Evolutionary conservation across 2,797 vertebrate species (phyloP).

Genomic region (Florisuga fusca): DNA sequence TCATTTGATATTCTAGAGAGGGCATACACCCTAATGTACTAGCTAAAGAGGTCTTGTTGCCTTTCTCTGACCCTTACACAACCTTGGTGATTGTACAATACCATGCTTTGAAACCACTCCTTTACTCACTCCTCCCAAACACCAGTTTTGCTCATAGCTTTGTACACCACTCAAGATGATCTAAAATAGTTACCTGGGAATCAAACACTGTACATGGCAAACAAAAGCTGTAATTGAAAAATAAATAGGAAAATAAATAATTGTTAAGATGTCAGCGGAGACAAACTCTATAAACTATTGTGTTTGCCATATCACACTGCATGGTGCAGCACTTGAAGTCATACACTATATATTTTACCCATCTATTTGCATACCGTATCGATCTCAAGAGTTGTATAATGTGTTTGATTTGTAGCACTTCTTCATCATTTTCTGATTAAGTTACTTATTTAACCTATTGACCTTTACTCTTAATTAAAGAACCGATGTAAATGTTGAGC

Average conservation of each 20-base stretch:
- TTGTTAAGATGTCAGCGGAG: not conserved
- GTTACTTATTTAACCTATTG: conserved; percentile 86
- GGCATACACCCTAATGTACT: not conserved
- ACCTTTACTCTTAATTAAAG: conserved; percentile 85
- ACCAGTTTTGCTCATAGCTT: not conserved
- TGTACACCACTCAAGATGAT: not conserved
- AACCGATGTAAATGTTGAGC: conserved; percentile 82
- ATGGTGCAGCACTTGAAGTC: conserved; percentile 66
- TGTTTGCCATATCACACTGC: conserved; percentile 29
- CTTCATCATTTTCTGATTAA: conserved; percentile 85
- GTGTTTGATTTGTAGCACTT: conserved; percentile 80
- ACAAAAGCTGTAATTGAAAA: not conserved
- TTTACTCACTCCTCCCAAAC: not conserved
- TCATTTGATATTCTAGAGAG: not conserved
- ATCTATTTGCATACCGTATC: conserved; percentile 83
- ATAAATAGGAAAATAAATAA: not conserved
- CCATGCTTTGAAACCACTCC: not conserved
- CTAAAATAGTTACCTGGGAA: not conserved
- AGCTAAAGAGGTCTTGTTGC: not conserved
- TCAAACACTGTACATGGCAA: not conserved
- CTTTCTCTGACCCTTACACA: not conserved
- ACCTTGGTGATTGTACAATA: not conserved
- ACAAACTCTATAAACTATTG: not conserved
- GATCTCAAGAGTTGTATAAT: conserved; percentile 80
- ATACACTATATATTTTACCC: conserved; percentile 59